These are phyloP conservation scores for Athene noctua DNA, from an alignment of 2,113 vertebrate species.

Conservation along the genomic window DNA sequence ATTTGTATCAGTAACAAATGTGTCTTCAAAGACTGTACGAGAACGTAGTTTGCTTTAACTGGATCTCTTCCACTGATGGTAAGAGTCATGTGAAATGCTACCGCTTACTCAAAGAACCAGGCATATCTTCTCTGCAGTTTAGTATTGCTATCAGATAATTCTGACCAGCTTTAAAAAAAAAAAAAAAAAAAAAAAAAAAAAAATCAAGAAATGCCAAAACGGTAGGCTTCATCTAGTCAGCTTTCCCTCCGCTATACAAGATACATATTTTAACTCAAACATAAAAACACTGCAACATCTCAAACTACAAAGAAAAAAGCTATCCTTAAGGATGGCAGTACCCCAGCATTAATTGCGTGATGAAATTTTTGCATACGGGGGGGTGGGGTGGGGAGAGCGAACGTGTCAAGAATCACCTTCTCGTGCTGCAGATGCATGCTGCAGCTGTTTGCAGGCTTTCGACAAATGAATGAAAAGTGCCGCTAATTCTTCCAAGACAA, in stretches of 20 bases:
- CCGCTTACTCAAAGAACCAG: background rate
- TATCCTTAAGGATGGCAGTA: background rate
- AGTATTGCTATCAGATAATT: background rate
- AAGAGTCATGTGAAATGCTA: background rate
- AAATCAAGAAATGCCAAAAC: background rate
- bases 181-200: background rate
- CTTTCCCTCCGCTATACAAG: background rate
- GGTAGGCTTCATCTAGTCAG: background rate
- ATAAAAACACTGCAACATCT: background rate
- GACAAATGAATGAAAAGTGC: slow-evolving; percentile 63
- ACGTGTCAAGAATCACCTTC: slow-evolving; percentile 14
- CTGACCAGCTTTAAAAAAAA: background rate
- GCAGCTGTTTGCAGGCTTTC: slow-evolving; percentile 52
- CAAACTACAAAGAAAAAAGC: background rate
- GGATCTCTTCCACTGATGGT: background rate
- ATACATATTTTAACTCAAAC: background rate
- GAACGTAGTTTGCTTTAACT: background rate
- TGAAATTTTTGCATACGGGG: background rate
- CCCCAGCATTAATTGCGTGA: background rate
- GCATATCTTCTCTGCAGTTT: background rate
- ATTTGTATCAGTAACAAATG: background rate
- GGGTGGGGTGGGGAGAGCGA: background rate
- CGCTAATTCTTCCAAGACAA: slow-evolving; percentile 72
- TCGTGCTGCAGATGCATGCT: slow-evolving; percentile 6
- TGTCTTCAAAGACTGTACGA: background rate